These are phyloP conservation scores for Linyphia triangularis DNA, from an alignment of 2,888 invertebrate species.

Conservation along the genomic window DNA sequence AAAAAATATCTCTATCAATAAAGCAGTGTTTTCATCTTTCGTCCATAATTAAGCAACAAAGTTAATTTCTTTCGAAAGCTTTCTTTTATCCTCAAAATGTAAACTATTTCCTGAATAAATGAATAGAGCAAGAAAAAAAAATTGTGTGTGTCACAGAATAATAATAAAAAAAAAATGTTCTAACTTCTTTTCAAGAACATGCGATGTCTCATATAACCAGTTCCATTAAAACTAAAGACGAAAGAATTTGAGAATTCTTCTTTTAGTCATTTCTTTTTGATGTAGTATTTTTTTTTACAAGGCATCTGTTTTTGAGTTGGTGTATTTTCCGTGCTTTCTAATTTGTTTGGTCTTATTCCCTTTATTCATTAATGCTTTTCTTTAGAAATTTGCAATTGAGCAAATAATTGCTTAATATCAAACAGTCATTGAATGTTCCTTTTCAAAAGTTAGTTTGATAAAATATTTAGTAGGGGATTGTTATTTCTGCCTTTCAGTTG, in stretches of 20 bases:
- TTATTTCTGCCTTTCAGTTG: no score
- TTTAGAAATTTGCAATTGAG: neutral
- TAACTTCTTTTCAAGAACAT: neutral
- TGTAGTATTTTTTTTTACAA: neutral
- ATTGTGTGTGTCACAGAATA: neutral
- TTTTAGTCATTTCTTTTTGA: neutral
- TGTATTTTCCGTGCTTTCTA: neutral
- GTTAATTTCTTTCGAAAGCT: neutral
- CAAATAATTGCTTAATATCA: neutral
- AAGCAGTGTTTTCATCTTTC: neutral
- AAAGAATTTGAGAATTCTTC: neutral
- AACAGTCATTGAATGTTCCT: neutral
- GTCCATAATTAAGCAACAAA: neutral
- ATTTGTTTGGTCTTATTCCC: neutral
- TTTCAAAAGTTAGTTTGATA: neutral
- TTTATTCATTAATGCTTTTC: neutral
- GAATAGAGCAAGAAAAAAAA: neutral
- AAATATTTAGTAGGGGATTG: no score
- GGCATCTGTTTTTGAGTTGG: neutral
- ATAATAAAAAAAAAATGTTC: neutral
- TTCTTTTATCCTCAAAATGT: neutral
- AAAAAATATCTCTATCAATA: neutral
- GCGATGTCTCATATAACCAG: neutral
- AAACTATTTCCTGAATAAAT: neutral
- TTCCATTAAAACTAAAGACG: neutral